Evolutionary conservation across 2,888 invertebrate species (phyloP), one percentile per base, ranked within the genome.

Genomic region (Pyrocoelia pectoralis): DNA sequence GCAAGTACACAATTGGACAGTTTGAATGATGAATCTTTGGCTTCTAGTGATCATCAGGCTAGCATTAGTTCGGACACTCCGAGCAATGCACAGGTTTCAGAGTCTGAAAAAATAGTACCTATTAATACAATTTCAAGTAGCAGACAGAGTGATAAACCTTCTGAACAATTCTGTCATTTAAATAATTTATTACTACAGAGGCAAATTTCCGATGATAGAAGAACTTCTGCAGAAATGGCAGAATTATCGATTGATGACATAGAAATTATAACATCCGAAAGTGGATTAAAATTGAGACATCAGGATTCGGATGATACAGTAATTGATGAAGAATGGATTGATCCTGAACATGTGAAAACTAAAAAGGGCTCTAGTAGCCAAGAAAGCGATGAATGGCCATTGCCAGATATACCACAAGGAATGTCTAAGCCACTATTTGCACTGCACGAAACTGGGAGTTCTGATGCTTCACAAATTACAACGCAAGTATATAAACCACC

Each of bases 61-160:
- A 93, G 93, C 76, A 83, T 93, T 18, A 93, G 93, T 72, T 94
- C 94, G 0, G 94, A 93, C 79, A 92, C 93, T 0, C 90, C 92
- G 0, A 90, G 90, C 73, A 87, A 90, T 71, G 89, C 89, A 73
- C 84, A 88, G 40, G 87, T 88, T n/a, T 90, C 79, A 0, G 80
- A 78, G 58, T 74, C 76, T 13, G 78, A 79, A 12, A 81, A 80
- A 67, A 80, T 79, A 68, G 76, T 75, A 2, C 73, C 76, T 4
- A 77, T 75, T 2, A 76, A 75, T 65, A 72, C 70, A 14, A 41
- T 33, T 38, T 24, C 55, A 3, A 49, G 15, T 5, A 15, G 29
- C 18, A 72, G 68, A 65, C 67, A 66, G 8, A 73, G 72, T 41
- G 76, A 75, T 29, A 70, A 72, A 63, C 60, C 68, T 50, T 63